phyloP scores from a whole-genome alignment of 2,888 invertebrate genomes.

The Phyllotreta striolata region DNA sequence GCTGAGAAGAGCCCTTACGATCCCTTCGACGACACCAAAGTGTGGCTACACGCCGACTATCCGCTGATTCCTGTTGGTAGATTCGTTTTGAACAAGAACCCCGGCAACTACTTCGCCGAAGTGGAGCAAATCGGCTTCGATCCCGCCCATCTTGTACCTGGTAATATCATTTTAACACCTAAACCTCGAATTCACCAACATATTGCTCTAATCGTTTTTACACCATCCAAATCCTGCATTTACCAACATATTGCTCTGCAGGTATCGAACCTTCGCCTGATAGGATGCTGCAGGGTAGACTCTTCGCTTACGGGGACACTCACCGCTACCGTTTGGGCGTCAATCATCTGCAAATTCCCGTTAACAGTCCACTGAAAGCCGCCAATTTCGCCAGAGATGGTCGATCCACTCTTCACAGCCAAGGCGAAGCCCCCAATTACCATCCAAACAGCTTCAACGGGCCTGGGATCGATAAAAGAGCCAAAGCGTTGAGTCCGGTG shows the following conservation, averaged over 20 bases:
- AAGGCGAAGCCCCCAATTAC: slow-evolving; percentile 92
- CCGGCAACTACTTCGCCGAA: slow-evolving; percentile 92
- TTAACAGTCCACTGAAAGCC: slow-evolving; percentile 89
- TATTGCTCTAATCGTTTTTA: not conserved
- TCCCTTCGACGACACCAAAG: slow-evolving; percentile 93
- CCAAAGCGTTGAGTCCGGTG: slow-evolving; percentile 67
- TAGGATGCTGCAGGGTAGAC: slow-evolving; percentile 88
- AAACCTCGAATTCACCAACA: not conserved
- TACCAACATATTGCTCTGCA: slow-evolving; percentile 2
- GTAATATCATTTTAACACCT: slow-evolving; percentile 33
- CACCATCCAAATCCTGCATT: not conserved
- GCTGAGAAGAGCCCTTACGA: slow-evolving; percentile 82
- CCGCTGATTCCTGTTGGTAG: slow-evolving; percentile 90
- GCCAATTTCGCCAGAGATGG: slow-evolving; percentile 91
- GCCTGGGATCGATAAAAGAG: slow-evolving; percentile 75
- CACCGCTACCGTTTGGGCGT: slow-evolving; percentile 90
- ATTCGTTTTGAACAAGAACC: slow-evolving; percentile 86
- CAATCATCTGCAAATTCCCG: slow-evolving; percentile 90
- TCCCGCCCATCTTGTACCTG: slow-evolving; percentile 86
- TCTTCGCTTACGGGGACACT: slow-evolving; percentile 91
- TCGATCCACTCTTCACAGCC: slow-evolving; percentile 69
- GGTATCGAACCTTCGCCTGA: slow-evolving; percentile 94
- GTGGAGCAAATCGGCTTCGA: slow-evolving; percentile 93
- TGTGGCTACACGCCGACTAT: slow-evolving; percentile 90
- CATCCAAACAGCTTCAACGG: slow-evolving; percentile 96